Evolutionary conservation across 2,888 invertebrate species (phyloP).

Genomic region (Archips crataeganus): DNA sequence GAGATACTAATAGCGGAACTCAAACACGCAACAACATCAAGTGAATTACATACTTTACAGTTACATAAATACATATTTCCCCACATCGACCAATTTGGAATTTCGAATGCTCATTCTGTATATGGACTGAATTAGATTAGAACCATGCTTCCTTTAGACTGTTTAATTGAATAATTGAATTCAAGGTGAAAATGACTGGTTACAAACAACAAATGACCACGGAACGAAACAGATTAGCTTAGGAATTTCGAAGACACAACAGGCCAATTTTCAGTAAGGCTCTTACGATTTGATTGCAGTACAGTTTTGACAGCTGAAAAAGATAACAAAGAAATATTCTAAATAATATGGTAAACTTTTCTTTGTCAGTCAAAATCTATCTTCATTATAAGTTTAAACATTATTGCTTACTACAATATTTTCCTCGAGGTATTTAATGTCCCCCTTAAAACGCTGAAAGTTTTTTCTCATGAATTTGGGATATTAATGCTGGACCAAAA

Average conservation of each 20-base stretch:
- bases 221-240: background rate
- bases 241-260: constrained; percentile 40
- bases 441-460: too few species aligned
- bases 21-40: background rate
- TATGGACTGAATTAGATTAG: background rate
- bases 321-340: constrained; percentile 58
- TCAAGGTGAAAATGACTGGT: constrained; percentile 3
- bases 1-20: too few species aligned
- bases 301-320: constrained; percentile 84
- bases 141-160: constrained; percentile 13
- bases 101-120: background rate
- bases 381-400: too few species aligned
- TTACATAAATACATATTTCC: background rate
- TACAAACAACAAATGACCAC: constrained; percentile 7
- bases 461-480: too few species aligned
- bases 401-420: too few species aligned
- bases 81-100: background rate
- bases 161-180: background rate
- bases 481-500: too few species aligned
- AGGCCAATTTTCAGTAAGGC: constrained; percentile 62
- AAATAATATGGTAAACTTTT: background rate
- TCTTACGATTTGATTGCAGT: constrained; percentile 83
- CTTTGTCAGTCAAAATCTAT: background rate
- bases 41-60: background rate
- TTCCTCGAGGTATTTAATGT: too few species aligned